These are phyloP conservation scores for Pseudolycoriella hygida DNA, from an alignment of 2,888 invertebrate genomes.

Conservation along the genomic window DNA sequence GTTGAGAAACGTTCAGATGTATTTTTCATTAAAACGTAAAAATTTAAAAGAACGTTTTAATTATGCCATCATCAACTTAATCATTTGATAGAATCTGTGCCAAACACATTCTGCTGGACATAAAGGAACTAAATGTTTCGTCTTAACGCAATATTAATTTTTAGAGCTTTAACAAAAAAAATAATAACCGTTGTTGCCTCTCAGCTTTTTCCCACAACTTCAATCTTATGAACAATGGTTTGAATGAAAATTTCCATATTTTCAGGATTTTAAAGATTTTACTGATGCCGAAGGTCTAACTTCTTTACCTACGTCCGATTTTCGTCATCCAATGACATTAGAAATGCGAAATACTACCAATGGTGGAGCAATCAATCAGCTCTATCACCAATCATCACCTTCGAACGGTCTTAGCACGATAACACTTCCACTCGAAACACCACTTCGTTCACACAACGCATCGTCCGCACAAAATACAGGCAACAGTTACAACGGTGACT, in stretches of 20 bases:
- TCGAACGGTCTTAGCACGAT: conserved; percentile 20
- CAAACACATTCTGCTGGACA: no score
- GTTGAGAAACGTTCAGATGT: no score
- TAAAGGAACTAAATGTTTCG: no score
- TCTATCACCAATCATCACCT: not conserved
- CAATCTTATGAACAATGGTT: no score
- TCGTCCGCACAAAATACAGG: conserved; percentile 21
- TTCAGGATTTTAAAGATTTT: conserved; percentile 77
- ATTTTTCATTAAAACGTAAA: no score
- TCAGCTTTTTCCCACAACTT: no score
- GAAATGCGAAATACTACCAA: not conserved
- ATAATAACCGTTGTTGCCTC: no score
- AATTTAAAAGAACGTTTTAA: no score
- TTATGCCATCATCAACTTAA: no score
- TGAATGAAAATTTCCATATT: conserved; percentile 11
- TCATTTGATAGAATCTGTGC: no score
- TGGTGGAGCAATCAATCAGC: not conserved
- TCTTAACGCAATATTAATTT: no score
- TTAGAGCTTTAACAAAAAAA: no score
- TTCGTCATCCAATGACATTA: conserved; percentile 19
- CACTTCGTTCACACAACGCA: conserved; percentile 19
- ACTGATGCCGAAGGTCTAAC: conserved; percentile 80
- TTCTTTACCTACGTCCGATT: conserved; percentile 70
- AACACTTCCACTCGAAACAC: conserved; percentile 24
- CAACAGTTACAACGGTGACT: conserved; percentile 23